Evolutionary conservation across 2,888 invertebrate species (phyloP).

Genomic region (Heliconius cydno): DNA sequence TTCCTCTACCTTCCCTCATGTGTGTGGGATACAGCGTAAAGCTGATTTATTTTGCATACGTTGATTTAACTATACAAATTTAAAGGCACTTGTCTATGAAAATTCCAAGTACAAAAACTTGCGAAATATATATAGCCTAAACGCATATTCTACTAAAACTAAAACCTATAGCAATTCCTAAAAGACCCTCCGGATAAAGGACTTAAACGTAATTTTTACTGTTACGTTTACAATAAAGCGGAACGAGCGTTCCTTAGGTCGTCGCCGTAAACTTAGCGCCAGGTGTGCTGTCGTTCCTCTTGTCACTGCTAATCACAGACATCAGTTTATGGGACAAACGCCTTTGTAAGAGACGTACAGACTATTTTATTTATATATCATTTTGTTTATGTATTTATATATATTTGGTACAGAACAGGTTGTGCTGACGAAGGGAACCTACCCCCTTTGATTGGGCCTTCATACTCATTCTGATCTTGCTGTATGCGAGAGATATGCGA

Average conservation of each 20-base stretch:
- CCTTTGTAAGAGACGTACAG: not conserved
- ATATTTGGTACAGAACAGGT: too few species aligned
- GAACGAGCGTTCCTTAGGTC: constrained; percentile 25
- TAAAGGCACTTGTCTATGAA: not conserved
- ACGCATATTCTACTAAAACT: not conserved
- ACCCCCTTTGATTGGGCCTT: too few species aligned
- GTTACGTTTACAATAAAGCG: constrained; percentile 26
- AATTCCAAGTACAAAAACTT: not conserved
- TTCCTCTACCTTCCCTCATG: too few species aligned
- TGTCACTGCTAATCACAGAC: constrained; percentile 38
- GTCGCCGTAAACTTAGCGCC: constrained; percentile 33
- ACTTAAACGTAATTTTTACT: constrained; percentile 23
- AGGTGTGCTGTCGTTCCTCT: constrained; percentile 33
- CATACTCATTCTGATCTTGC: too few species aligned
- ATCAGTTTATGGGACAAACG: constrained; percentile 22
- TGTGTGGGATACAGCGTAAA: not conserved
- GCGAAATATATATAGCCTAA: not conserved
- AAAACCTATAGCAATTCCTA: not conserved
- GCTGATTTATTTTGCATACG: too few species aligned
- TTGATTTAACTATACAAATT: not conserved
- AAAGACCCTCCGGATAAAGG: constrained; percentile 10
- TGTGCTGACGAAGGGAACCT: too few species aligned
- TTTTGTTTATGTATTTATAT: not conserved
- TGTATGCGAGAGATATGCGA: too few species aligned
- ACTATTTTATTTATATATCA: not conserved